Evolutionary conservation across 2,113 vertebrate species (phyloP).

Genomic region (Hemichromis elongatus): DNA sequence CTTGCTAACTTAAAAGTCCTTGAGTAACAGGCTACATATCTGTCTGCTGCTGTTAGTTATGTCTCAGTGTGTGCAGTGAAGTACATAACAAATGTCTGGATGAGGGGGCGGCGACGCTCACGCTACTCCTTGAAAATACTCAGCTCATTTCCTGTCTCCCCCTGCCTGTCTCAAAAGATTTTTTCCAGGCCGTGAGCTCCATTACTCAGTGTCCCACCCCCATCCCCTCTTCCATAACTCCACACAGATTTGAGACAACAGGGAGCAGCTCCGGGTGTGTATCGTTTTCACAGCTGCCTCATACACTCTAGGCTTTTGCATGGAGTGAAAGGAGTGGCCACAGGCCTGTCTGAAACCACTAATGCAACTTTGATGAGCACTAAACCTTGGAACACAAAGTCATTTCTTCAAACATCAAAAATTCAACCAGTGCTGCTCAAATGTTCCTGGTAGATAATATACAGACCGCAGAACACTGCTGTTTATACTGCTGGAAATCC

Average conservation of each 20-base stretch:
- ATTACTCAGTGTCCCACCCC: not conserved
- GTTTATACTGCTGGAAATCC: not conserved
- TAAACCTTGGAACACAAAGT: not conserved
- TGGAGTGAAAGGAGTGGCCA: not conserved
- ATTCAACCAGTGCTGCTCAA: not conserved
- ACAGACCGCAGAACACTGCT: not conserved
- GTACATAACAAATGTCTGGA: constrained; percentile 34
- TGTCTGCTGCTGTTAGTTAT: not conserved
- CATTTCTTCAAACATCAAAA: not conserved
- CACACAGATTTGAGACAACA: not conserved
- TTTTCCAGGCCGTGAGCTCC: constrained; percentile 11
- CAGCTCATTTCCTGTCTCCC: constrained; percentile 44
- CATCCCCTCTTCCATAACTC: not conserved
- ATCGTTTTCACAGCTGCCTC: constrained; percentile 23
- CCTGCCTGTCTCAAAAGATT: not conserved
- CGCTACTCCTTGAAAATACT: constrained; percentile 22
- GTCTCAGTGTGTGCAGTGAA: constrained; percentile 16
- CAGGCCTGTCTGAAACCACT: not conserved
- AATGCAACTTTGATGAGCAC: constrained; percentile 1
- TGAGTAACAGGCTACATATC: not conserved
- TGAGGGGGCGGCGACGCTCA: not conserved
- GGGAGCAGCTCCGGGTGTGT: too few species aligned
- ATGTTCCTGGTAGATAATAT: not conserved
- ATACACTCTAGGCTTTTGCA: not conserved
- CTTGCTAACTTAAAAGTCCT: not conserved